Evolutionary conservation across 2,113 vertebrate species (phyloP), one percentile per base, ranked within the genome.

Genomic region (Nothocercus julius): DNA sequence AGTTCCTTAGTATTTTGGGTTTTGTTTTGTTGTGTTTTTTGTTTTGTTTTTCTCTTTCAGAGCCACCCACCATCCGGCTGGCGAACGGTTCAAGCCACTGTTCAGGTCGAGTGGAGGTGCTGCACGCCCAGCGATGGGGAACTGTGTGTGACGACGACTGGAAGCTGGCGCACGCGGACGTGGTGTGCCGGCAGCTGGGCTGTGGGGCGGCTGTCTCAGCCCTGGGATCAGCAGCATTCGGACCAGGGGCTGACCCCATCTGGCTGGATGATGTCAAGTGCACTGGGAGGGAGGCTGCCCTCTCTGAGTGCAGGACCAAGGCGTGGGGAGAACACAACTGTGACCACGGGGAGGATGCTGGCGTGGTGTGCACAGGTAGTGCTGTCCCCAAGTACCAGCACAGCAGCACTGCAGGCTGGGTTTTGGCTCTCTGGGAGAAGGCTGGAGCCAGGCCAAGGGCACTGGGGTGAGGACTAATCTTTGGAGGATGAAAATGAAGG

Each of bases 341-440:
- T 58, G 30, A 70, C 58, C 91, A 92, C 24, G 64, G n/a, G 40
- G 68, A 92, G n/a, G 91, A 90, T 34, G 91, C 91, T 16, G 72
- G 79, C 28, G 86, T 90, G 30, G 40, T 88, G 58, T 92, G 91
- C 61, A 28, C 70, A 90, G 87, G 87, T 90, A 90, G 73, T 27
- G 49, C 32, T 59, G 51, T 53, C 51, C 51, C 51, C 51, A 27
- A 12, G 24, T 53, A 53, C 51, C 25, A 53, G 25, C 20, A 24
- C 51, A 53, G 51, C 24, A 53, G 51, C 49, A 51, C 51, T 27
- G 25, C 49, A 51, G 49, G 49, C 24, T 53, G 49, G 21, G 51
- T 53, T 53, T 53, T 53, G 24, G 51, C 24, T 22, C 13, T 14
- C 51, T 45, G 20, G 32, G n/a, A 53, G 28, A 20, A 9, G 22